phyloP scores from a whole-genome alignment of 1,140 invertebrate species.

The Sitobion miscanthi region DNA sequence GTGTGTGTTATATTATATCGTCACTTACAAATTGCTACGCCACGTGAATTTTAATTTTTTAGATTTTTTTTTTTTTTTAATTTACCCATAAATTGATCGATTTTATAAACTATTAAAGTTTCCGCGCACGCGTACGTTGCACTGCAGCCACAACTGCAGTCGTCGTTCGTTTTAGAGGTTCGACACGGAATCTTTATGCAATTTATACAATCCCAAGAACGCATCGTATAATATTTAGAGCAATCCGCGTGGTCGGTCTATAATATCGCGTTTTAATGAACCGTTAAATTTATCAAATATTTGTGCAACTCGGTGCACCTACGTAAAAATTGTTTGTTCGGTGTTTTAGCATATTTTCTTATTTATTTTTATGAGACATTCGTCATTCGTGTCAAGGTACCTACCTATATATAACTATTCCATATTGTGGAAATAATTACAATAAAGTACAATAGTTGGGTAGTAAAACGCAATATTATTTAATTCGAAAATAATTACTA shows the following conservation, averaged over 20 bases:
- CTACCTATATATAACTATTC: too few species aligned
- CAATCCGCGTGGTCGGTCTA: neutral
- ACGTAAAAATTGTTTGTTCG: neutral
- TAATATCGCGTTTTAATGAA: neutral
- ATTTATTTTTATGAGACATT: neutral
- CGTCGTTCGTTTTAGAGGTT: neutral
- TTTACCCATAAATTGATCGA: neutral
- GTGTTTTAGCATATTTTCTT: neutral
- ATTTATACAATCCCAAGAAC: neutral
- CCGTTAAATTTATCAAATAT: neutral
- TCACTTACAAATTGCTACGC: neutral
- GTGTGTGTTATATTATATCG: neutral
- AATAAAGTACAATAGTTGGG: neutral
- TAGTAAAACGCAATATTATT: neutral
- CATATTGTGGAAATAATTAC: neutral
- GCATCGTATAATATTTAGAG: neutral
- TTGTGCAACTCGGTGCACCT: neutral
- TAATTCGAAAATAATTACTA: neutral
- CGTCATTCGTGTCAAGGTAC: conserved; percentile 35
- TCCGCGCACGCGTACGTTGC: neutral
- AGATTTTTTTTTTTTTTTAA: neutral
- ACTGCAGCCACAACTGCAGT: neutral
- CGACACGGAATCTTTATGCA: neutral
- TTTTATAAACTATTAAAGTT: neutral
- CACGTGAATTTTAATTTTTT: neutral